Evolutionary conservation across 2,888 invertebrate genomes (phyloP).

Genomic region (Nemoura dubitans): DNA sequence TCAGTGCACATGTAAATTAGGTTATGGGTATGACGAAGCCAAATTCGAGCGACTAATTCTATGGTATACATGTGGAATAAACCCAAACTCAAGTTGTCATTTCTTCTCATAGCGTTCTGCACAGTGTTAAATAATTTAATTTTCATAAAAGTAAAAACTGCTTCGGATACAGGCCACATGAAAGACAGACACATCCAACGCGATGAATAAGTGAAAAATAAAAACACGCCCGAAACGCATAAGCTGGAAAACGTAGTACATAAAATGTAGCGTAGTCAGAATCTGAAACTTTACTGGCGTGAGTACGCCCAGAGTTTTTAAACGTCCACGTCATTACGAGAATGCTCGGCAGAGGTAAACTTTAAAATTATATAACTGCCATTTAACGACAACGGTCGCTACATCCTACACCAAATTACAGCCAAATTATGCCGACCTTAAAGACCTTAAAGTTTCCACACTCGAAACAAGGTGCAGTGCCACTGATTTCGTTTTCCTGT

Average conservation of each 20-base stretch:
- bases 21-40: background rate
- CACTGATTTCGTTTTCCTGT: no score
- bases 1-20: constrained; percentile 5
- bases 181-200: background rate
- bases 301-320: background rate
- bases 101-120: background rate
- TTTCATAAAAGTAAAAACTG: background rate
- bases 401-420: background rate
- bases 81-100: background rate
- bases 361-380: background rate
- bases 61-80: background rate
- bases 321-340: background rate
- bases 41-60: background rate
- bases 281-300: background rate
- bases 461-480: no score
- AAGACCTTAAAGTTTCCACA: no score
- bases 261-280: background rate
- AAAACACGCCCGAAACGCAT: background rate
- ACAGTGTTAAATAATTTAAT: background rate
- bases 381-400: background rate
- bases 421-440: no score
- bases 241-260: background rate
- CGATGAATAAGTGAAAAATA: background rate
- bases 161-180: background rate
- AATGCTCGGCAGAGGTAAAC: background rate